Conservation (phyloP, 2,797 vertebrate genomes). For the Pangasius sanitwongsei region DNA sequence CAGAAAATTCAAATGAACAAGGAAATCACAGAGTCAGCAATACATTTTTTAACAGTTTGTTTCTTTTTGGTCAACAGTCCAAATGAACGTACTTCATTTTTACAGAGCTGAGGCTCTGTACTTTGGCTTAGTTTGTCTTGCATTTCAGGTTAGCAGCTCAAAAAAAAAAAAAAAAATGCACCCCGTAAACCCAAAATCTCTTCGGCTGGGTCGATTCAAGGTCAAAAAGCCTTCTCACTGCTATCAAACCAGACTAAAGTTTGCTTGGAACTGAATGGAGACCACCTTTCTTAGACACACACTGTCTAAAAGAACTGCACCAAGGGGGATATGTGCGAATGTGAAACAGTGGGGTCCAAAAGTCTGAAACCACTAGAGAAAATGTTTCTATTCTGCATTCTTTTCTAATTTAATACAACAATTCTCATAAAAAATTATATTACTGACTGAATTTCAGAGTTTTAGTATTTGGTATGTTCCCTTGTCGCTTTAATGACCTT, state of each 20-base stretch:
- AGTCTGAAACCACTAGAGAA: background rate
- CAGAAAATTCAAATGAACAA: background rate
- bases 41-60: background rate
- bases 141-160: background rate
- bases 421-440: background rate
- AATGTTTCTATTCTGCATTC: background rate
- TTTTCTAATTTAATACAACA: background rate
- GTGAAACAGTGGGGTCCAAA: background rate
- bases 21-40: background rate
- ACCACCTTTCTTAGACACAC: background rate
- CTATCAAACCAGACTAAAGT: background rate
- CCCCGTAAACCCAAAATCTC: background rate
- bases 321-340: background rate
- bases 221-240: background rate
- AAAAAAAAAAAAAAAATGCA: too few species aligned
- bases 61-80: background rate
- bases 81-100: background rate
- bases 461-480: background rate
- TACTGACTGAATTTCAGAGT: background rate
- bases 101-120: background rate
- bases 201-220: background rate
- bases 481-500: background rate
- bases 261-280: background rate
- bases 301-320: background rate
- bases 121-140: background rate